Conservation (phyloP, 2,888 invertebrate species). For the Chorisops tibialis region DNA sequence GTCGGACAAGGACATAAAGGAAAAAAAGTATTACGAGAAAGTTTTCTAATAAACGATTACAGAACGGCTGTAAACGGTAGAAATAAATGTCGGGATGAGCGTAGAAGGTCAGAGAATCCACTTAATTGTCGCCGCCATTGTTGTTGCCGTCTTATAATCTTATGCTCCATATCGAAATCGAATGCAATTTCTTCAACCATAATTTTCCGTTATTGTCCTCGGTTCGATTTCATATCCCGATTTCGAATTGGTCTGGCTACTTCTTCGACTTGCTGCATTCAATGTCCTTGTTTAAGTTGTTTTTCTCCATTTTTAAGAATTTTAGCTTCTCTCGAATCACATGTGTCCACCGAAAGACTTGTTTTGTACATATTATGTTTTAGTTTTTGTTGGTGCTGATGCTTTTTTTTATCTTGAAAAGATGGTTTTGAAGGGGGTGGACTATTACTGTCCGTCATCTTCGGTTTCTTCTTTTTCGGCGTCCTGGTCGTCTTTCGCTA, state of each 20-base stretch:
- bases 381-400: background rate
- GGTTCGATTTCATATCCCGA: too few relatives aligned
- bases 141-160: too few relatives aligned
- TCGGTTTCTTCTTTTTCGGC: background rate
- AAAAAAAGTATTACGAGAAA: conserved; percentile 20
- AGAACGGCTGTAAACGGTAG: background rate
- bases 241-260: too few relatives aligned
- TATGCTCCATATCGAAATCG: too few relatives aligned
- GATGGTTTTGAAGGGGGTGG: background rate
- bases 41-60: conserved; percentile 26
- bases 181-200: too few relatives aligned
- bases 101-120: background rate
- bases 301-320: too few relatives aligned
- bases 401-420: too few relatives aligned
- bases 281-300: too few relatives aligned
- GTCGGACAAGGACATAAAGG: conserved; percentile 14
- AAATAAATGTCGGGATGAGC: background rate
- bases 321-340: too few relatives aligned
- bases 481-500: background rate
- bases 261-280: too few relatives aligned
- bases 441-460: background rate
- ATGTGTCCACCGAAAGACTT: background rate
- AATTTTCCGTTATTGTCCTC: too few relatives aligned
- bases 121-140: too few relatives aligned
- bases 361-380: background rate